Evolutionary conservation across 1,140 invertebrate genomes (phyloP), one percentile per base, ranked within the genome.

Genomic region (Chrysoperla carnea): DNA sequence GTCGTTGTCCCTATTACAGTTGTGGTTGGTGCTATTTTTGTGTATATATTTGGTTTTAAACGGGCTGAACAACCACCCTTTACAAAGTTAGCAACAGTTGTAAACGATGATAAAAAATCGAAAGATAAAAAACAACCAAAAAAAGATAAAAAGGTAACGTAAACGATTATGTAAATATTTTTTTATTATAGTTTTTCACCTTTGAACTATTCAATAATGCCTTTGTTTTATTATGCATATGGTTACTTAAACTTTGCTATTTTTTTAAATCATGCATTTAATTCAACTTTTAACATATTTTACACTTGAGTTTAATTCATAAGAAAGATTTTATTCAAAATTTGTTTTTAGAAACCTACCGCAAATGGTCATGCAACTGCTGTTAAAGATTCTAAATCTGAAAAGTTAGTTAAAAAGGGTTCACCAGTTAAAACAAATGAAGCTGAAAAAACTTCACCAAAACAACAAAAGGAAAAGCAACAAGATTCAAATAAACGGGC

Each of bases 41-140:
- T 81, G 49, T 81, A 78, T 63, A 69, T 67, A 41, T 81, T 80
- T 57, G 77, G 78, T 42, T 80, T 83, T 59, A 75, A 76, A 61
- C 70, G 75, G 48, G 70, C 76, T 39, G 73, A 79, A 56, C 75
- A 78, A 59, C 78, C 78, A 50, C 72, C 74, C 48, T 81, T 80
- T 52, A 72, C 75, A 50, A 76, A 80, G 53, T 61, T 80, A 29
- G 67, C 73, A 6, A 55, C 67, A 42, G 56, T 66, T 39, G 54
- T 66, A 37, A 60, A 60, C 45, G 73, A 73, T 48, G 75, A 78
- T 48, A 69, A 70, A 51, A 78, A 78, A 61, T 66, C 69, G 44
- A 62, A 66, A 42, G 70, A 60, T 47, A 78, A 77, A 57, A 80
- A 78, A 57, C 70, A 70, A 44, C 78, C 79, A 69, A 63, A 62